phyloP scores from a whole-genome alignment of 2,797 vertebrate species.

The Esox lucius region DNA sequence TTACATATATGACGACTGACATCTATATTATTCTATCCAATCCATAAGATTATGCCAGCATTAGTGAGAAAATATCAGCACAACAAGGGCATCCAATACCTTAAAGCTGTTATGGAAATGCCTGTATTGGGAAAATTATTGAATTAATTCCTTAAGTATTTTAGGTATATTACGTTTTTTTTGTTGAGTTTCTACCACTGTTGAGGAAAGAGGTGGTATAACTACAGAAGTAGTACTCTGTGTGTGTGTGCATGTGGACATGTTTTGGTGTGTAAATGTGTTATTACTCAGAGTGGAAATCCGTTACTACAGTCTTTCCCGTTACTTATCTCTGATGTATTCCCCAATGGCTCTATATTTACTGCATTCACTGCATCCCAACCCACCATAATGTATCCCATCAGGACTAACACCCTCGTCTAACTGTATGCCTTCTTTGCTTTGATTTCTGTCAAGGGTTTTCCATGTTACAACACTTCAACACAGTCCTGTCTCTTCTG shows the following conservation, averaged over 20 bases:
- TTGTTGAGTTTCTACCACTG: neutral
- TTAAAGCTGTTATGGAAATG: neutral
- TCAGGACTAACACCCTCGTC: constrained; percentile 12
- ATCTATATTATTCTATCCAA: neutral
- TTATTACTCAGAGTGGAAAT: constrained; percentile 1
- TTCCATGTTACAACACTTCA: neutral
- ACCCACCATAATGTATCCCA: constrained; percentile 30
- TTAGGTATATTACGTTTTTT: too few species aligned
- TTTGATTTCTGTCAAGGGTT: constrained; percentile 18
- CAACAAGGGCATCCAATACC: constrained; percentile 7
- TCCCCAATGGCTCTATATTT: constrained; percentile 11
- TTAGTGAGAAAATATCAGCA: constrained; percentile 18
- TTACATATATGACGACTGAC: neutral
- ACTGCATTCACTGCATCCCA: constrained; percentile 27
- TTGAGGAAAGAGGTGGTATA: neutral
- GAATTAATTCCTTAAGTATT: neutral
- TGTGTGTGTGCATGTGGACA: constrained; percentile 3
- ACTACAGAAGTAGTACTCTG: constrained; percentile 3
- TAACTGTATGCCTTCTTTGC: constrained; percentile 31
- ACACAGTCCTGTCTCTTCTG: neutral
- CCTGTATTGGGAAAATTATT: too few species aligned
- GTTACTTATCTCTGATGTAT: constrained; percentile 18
- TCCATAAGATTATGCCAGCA: neutral
- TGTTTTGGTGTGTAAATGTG: neutral
- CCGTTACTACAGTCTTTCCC: constrained; percentile 16